Base-by-base conservation (phyloP, 1,140 invertebrate species). In the Pararge aegeria region DNA sequence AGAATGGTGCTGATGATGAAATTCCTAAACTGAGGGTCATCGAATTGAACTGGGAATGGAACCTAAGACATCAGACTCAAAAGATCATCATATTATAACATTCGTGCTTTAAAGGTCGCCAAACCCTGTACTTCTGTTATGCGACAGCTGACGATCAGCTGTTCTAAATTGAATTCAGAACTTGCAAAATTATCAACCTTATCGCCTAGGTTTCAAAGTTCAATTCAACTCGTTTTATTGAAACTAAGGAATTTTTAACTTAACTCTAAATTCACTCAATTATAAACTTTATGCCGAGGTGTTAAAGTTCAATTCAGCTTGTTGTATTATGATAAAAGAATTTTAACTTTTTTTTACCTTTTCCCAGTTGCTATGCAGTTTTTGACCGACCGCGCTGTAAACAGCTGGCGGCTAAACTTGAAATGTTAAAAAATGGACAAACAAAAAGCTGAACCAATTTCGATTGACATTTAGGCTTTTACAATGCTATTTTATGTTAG, bases 111-210 rank as follows among this genome's bases (percentile, higher is more conserved):
- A 15, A 9, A 24, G 48, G 24, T 50, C 24, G 13, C 18, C 10
- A 20, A 46, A 20, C 20, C 5, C 15, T 18, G 40, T 42, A 42
- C 7, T 15, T 9, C 15, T n/a, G 7, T 7, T 9, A n/a, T 18
- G 15, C 15, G 38, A 37, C 30, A 52, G 50, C 50, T 52, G 50
- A 52, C 29, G 19, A 37, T 52, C 29, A 52, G 50, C 50, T 20
- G 30, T 50, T 34, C 30, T 12, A 12, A 34, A 12, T 3, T 34
- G 10, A 37, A 19, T 18, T 27, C 21, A 19, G n/a, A n/a, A n/a
- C n/a, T n/a, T n/a, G n/a, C n/a, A n/a, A n/a, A n/a, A n/a, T n/a
- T n/a, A n/a, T n/a, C n/a, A n/a, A n/a, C n/a, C n/a, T n/a, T n/a
- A n/a, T n/a, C n/a, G n/a, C n/a, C n/a, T n/a, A n/a, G n/a, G n/a